Evolutionary conservation across 2,888 invertebrate species (phyloP), one percentile per base, ranked within the genome.

Genomic region (Agrilus biguttatus): DNA sequence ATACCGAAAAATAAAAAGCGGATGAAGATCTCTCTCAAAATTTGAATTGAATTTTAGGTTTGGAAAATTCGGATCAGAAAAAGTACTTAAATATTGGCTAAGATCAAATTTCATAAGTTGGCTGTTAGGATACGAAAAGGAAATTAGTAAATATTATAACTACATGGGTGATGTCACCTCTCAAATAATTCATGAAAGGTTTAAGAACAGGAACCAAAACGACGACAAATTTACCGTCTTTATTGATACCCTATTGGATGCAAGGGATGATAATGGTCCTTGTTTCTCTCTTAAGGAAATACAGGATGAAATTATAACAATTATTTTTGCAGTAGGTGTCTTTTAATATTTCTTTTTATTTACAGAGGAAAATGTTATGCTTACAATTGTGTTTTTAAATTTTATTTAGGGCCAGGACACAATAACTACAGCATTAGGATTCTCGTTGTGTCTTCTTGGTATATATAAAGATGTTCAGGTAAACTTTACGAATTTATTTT

Each of bases 321-420:
- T 55, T 45, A 51, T 55, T 48, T 54, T 54, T 52, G 55, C 53
- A 23, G 55, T 55, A 51, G 43, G 47, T 41, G 32, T 32, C 8
- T 36, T 10, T n/a, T n/a, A n/a, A n/a, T n/a, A n/a, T n/a, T n/a
- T n/a, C n/a, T n/a, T n/a, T n/a, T n/a, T n/a, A n/a, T n/a, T n/a
- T n/a, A n/a, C n/a, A n/a, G n/a, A n/a, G n/a, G n/a, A n/a, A n/a
- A n/a, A 37, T 40, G 21, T 17, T 5, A 5, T 23, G 2, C 23
- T 23, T 23, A 6, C 8, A 23, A 5, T 23, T 23, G 6, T 6
- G 23, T 39, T 39, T 19, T 12, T 12, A 8, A 19, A 13, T 40
- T 19, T 23, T 37, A 23, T 43, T 41, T 39, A 57, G 57, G 57
- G 56, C 6, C 57, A 57, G 44, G 56, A 57, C 42, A 57, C 57